Conservation (phyloP, 2,113 vertebrate species). For the Gasterosteus nipponicus region DNA sequence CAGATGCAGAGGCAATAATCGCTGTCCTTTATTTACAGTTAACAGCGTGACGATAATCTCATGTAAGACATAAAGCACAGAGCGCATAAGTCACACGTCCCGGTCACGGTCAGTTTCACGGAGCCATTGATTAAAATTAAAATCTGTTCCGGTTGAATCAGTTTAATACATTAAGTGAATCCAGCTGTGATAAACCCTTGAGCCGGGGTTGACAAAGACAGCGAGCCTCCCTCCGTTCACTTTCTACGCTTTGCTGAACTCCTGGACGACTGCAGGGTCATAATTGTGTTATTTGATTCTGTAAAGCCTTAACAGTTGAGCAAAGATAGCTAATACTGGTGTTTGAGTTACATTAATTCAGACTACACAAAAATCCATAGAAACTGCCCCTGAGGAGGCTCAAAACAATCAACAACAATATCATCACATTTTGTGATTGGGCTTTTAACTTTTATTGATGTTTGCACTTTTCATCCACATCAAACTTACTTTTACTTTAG, state of each 20-base stretch:
- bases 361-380: no score
- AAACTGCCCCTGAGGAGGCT: no score
- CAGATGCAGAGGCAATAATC: not conserved
- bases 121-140: not conserved
- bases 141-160: not conserved
- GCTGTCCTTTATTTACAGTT: not conserved
- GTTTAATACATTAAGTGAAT: not conserved
- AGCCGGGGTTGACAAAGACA: not conserved
- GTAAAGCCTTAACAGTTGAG: no score
- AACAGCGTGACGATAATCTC: not conserved
- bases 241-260: no score
- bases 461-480: not conserved
- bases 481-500: not conserved
- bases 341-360: no score
- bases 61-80: not conserved
- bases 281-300: no score
- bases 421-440: not conserved
- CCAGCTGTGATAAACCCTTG: not conserved
- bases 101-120: not conserved
- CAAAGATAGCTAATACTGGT: no score
- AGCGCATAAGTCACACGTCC: not conserved
- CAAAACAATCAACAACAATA: not conserved
- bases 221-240: not conserved
- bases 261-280: no score
- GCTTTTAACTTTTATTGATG: not conserved